A percentile compares a stretch with the other conserved stretches of the same genome.
Evolutionary conservation across 2,797 vertebrate genomes (phyloP).

Genomic region (Heterohyrax brucei): DNA sequence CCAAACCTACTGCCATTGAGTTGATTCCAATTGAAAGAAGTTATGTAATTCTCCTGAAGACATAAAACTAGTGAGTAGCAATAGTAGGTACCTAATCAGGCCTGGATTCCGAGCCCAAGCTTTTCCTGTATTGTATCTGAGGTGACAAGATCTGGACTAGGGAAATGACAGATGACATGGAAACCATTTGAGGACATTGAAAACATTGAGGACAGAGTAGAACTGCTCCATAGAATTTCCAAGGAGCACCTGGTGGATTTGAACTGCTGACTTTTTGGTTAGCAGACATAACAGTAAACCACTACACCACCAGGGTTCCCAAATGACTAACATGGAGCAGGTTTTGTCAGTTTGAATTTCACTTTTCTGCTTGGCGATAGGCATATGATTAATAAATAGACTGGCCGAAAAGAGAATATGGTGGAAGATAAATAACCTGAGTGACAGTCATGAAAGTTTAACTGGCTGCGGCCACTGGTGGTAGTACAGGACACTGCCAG

Average conservation of each 20-base stretch:
- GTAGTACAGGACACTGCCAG: too few relatives aligned
- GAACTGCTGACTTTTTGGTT: too few relatives aligned
- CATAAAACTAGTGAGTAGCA: not conserved
- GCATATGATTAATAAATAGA: slow-evolving; percentile 8
- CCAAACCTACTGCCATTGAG: too few relatives aligned
- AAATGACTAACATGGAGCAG: not conserved
- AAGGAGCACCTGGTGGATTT: too few relatives aligned
- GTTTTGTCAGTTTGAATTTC: slow-evolving; percentile 58
- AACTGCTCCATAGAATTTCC: too few relatives aligned
- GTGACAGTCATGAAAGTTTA: not conserved
- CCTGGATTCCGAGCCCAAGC: not conserved
- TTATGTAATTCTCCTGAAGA: not conserved
- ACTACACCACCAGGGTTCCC: too few relatives aligned
- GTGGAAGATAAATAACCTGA: not conserved
- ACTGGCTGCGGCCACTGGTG: not conserved
- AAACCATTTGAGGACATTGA: not conserved
- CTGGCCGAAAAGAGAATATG: slow-evolving; percentile 24
- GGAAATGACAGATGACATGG: not conserved
- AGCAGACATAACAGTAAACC: too few relatives aligned
- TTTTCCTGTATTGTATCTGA: not conserved
- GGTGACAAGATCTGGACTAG: not conserved
- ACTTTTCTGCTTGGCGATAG: slow-evolving; percentile 65
- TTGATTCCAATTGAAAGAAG: not conserved
- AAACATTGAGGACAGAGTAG: too few relatives aligned
- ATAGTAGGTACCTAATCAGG: slow-evolving; percentile 1